Evolutionary conservation across 1,140 invertebrate genomes (phyloP), one percentile per base, ranked within the genome.

Genomic region (Chrysomallon squamiferum): DNA sequence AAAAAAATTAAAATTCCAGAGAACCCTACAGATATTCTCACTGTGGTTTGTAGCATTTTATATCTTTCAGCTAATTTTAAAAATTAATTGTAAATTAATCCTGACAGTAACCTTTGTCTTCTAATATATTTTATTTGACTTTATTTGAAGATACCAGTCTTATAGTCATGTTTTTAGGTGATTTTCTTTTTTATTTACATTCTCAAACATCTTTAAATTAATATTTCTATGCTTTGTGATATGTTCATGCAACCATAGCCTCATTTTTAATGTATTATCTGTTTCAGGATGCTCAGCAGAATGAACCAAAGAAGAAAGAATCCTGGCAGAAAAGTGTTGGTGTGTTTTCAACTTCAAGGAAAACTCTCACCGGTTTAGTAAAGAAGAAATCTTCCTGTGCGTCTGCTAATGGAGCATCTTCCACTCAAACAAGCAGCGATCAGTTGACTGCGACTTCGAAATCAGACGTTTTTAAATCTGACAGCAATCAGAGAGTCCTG

Each of bases 261-360:
- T 11, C 33, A 25, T 54, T 3, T 3, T 15, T 32, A 62, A 29
- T 27, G 6, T 60, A 18, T 54, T 22, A n/a, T 13, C 2, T 27
- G 38, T 59, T 65, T 52, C 60, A 63, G 60, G 59, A 63, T 5
- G 33, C 32, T 7, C 27, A 41, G 57, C 61, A 59, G 58, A 35
- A 22, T 43, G 65, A 13, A 41, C 49, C 52, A 73, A 75, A 74
- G 61, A 69, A 63, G 32, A 65, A 41, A 76, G 77, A 78, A 9
- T 86, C 65, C 75, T 88, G 69, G 87, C 88, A 62, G 87, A 87
- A 62, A 41, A 76, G 74, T 72, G 72, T 74, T 18, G 74, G 74
- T 32, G 45, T 61, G 29, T 41, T 76, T 7, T 68, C 72, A 29
- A 50, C 41, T 45, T 68, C 66, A 9, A 72, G 67, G 30, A 59